Conservation (phyloP, 2,113 vertebrate species). For the Tenebrosternarchus preto region DNA sequence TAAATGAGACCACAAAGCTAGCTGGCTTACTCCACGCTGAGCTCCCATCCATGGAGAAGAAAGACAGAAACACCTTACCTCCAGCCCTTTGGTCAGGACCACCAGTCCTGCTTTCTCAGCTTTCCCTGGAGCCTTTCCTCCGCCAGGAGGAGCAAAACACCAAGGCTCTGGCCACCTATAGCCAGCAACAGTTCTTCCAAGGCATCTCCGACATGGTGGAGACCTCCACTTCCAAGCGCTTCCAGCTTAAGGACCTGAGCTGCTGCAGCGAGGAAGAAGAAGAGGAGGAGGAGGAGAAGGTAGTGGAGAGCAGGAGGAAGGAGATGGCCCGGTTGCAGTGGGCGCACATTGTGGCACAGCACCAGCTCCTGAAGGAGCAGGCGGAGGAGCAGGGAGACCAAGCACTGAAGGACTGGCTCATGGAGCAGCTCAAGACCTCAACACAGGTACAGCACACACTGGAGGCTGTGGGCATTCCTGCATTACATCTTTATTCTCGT, state of each 20-base stretch:
- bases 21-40: constrained; percentile 68
- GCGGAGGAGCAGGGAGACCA: constrained; percentile 75
- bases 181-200: constrained; percentile 76
- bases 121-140: constrained; percentile 81
- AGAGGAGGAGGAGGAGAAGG: constrained; percentile 37
- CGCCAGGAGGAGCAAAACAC: constrained; percentile 84
- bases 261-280: constrained; percentile 60
- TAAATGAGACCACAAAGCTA: constrained; percentile 70
- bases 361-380: constrained; percentile 78
- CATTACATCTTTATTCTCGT: no score
- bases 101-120: constrained; percentile 77
- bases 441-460: constrained; percentile 66
- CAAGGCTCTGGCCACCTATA: constrained; percentile 74
- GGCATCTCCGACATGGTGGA: constrained; percentile 74
- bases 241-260: constrained; percentile 75
- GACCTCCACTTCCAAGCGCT: constrained; percentile 73
- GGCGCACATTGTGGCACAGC: constrained; percentile 78
- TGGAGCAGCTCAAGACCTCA: constrained; percentile 69
- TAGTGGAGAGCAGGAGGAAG: constrained; percentile 65
- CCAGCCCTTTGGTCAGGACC: constrained; percentile 15
- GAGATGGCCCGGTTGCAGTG: constrained; percentile 83
- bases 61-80: constrained; percentile 22
- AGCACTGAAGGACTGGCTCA: constrained; percentile 75
- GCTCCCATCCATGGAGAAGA: constrained; percentile 47
- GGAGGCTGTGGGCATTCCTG: no score